These are phyloP conservation scores for Psilopsiagon aymara DNA, from an alignment of 2,113 vertebrate species.

Conservation along the genomic window DNA sequence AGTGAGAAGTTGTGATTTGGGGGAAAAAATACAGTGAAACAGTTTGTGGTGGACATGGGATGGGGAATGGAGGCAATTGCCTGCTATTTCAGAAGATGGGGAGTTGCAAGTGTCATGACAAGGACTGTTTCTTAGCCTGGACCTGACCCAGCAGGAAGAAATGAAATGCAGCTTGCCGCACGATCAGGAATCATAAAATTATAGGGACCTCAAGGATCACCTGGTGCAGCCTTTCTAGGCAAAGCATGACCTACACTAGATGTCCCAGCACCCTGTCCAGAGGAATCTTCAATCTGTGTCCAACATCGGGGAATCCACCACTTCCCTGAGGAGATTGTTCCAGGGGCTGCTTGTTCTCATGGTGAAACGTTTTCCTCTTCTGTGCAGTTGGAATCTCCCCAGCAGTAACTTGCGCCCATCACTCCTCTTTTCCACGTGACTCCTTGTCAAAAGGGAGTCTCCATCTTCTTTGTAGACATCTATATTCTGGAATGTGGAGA, in stretches of 20 bases:
- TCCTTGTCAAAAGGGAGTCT: neutral
- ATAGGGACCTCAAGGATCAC: neutral
- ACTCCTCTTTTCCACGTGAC: neutral
- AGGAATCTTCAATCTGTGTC: neutral
- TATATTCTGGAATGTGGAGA: neutral
- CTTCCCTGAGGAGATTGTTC: neutral
- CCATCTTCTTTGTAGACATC: neutral
- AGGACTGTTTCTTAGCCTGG: neutral
- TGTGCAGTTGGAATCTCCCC: neutral
- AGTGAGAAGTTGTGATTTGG: neutral
- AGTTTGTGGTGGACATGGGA: neutral
- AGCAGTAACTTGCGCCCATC: neutral
- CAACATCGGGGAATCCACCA: neutral
- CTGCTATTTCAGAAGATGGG: neutral
- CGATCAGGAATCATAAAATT: neutral
- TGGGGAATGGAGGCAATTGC: neutral
- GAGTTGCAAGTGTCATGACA: neutral
- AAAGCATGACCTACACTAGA: neutral
- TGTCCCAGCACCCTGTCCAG: neutral
- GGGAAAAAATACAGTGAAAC: neutral
- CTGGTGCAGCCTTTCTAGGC: neutral
- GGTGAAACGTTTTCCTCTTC: neutral
- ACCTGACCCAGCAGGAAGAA: neutral
- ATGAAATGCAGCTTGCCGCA: neutral
- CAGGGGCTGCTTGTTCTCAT: neutral